A percentile compares a stretch with the other conserved stretches of the same genome.
phyloP scores from a whole-genome alignment of 30 jellyfish, hydroid and myxozoan genomes.

The Cassiopea xamachana region DNA sequence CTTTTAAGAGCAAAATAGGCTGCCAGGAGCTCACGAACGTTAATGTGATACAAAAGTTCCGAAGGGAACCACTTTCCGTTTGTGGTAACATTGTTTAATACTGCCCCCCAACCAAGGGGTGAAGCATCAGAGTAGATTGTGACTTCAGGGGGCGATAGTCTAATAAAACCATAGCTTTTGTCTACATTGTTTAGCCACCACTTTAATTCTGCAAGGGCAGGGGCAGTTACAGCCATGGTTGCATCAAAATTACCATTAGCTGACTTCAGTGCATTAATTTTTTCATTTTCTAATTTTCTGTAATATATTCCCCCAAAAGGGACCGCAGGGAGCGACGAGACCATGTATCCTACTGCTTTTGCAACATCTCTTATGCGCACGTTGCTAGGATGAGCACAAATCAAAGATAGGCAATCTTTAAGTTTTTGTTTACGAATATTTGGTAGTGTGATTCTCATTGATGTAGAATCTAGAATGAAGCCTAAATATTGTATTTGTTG shows the following conservation, averaged over 20 bases:
- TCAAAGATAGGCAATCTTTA: neutral
- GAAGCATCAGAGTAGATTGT: conserved; percentile 52
- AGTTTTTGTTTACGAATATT: neutral
- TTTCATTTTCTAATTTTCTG: conserved; percentile 37
- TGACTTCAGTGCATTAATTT: conserved; percentile 7
- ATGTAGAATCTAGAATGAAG: conserved; percentile 6
- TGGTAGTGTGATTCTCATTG: conserved; percentile 43
- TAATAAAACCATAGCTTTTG: neutral
- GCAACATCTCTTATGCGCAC: conserved; percentile 55
- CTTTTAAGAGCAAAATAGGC: conserved; percentile 54
- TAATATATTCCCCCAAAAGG: conserved; percentile 31
- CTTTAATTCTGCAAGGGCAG: neutral
- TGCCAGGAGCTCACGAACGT: conserved; percentile 18
- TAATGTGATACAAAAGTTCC: conserved; percentile 40
- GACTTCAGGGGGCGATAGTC: conserved; percentile 8
- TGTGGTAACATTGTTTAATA: neutral
- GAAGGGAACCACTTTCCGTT: conserved; percentile 30
- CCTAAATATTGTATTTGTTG: conserved; percentile 46
- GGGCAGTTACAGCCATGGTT: neutral
- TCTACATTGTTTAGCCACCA: conserved; percentile 49
- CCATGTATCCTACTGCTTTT: conserved; percentile 46
- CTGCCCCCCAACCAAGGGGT: conserved; percentile 66
- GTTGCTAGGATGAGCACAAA: neutral
- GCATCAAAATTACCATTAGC: conserved; percentile 51
- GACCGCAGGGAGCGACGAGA: conserved; percentile 46